phyloP scores from a whole-genome alignment of 2,888 invertebrate species.

The Scelioninae gen. 1 region DNA sequence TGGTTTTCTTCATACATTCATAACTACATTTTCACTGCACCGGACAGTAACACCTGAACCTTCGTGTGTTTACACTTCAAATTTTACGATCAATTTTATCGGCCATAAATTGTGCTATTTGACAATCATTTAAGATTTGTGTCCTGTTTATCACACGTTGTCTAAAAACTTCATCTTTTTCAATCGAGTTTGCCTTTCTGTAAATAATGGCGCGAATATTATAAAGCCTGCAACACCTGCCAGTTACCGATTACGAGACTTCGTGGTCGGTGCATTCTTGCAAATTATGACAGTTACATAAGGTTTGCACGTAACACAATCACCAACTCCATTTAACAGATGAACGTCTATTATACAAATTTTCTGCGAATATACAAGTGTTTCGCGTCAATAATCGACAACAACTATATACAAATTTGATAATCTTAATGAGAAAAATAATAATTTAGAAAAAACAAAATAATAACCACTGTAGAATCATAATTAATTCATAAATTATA shows the following conservation, averaged over 20 bases:
- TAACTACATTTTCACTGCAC: too few species aligned
- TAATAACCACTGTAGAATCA: background rate
- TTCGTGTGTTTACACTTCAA: too few species aligned
- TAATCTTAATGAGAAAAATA: too few species aligned
- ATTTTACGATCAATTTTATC: too few species aligned
- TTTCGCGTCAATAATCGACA: constrained; percentile 47
- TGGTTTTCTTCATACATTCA: too few species aligned
- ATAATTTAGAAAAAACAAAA: too few species aligned
- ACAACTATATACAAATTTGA: background rate
- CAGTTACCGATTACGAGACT: constrained; percentile 71
- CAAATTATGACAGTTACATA: constrained; percentile 71
- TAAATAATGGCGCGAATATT: constrained; percentile 64
- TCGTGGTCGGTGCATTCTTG: constrained; percentile 69
- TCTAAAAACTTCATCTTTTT: too few species aligned
- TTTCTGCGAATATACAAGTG: constrained; percentile 45
- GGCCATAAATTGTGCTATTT: too few species aligned
- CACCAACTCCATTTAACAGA: constrained; percentile 66
- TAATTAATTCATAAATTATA: too few species aligned
- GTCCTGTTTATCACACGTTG: background rate
- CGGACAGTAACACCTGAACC: too few species aligned
- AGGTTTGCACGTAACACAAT: constrained; percentile 69
- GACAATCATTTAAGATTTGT: background rate
- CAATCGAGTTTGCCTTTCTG: constrained; percentile 51
- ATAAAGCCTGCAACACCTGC: constrained; percentile 69
- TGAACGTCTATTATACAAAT: constrained; percentile 66